Evolutionary conservation across 1,140 invertebrate species (phyloP).

Genomic region (Phortica variegata): DNA sequence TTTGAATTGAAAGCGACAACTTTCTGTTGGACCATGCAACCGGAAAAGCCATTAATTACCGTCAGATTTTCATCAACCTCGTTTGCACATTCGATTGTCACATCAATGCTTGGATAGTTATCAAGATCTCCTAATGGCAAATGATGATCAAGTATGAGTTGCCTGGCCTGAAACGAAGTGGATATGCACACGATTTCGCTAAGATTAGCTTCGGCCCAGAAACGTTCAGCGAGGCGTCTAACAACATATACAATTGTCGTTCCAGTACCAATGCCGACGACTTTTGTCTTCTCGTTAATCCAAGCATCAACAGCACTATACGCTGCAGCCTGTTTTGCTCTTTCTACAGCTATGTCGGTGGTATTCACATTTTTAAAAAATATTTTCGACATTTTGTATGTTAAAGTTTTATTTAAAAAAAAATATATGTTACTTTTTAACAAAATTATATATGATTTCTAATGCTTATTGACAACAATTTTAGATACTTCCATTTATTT

Average conservation of each 20-base stretch:
- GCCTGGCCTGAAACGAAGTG: conserved; percentile 80
- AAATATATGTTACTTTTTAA: too few species aligned
- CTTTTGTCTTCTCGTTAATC: conserved; percentile 68
- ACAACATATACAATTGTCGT: conserved; percentile 89
- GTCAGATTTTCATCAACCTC: too few species aligned
- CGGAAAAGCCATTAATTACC: conserved; percentile 77
- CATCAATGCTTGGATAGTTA: conserved; percentile 79
- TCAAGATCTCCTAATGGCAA: conserved; percentile 74
- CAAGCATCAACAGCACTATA: conserved; percentile 68
- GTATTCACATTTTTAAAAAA: too few species aligned
- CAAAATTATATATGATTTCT: too few species aligned
- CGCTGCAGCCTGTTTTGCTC: conserved; percentile 71
- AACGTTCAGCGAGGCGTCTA: conserved; percentile 75
- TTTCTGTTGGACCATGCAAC: conserved; percentile 91
- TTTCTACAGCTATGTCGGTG: too few species aligned
- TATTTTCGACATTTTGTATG: too few species aligned
- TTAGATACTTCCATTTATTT: too few species aligned
- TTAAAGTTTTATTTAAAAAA: too few species aligned
- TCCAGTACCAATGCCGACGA: conserved; percentile 90
- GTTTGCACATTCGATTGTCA: conserved; percentile 94
- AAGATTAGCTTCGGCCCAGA: conserved; percentile 69
- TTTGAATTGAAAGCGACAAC: conserved; percentile 88
- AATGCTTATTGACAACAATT: too few species aligned
- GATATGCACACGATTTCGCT: conserved; percentile 81
- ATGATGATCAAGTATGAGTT: conserved; percentile 73